phyloP scores from a whole-genome alignment of 2,797 vertebrate genomes.

The Gallinago nigripennis region DNA sequence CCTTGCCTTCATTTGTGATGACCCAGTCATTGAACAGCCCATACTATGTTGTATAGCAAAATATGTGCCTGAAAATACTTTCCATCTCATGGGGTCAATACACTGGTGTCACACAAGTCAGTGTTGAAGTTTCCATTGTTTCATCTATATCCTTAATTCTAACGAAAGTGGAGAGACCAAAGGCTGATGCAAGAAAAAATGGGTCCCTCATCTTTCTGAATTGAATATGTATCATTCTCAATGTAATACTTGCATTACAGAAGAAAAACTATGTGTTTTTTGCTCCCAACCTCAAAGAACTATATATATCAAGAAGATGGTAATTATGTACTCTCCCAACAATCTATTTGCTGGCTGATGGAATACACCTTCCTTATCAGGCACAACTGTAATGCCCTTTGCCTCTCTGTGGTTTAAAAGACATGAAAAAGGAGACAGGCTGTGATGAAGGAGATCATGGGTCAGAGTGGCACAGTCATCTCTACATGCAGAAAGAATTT shows the following conservation, averaged over 20 bases:
- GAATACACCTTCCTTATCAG: background rate
- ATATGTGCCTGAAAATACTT: background rate
- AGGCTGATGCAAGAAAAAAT: background rate
- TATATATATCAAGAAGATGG: background rate
- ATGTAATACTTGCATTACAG: background rate
- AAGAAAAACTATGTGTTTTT: background rate
- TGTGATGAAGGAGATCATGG: background rate
- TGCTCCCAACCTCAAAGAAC: background rate
- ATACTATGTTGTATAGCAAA: background rate
- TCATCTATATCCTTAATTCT: background rate
- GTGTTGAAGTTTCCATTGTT: background rate
- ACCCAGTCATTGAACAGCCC: background rate
- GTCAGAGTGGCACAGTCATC: background rate
- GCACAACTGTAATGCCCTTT: background rate
- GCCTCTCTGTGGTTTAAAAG: background rate
- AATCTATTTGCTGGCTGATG: background rate
- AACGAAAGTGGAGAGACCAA: background rate
- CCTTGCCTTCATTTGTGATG: background rate
- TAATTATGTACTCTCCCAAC: background rate
- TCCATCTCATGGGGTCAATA: background rate
- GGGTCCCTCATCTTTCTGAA: background rate
- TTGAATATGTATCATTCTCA: background rate
- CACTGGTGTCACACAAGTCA: background rate
- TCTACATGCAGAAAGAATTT: background rate
- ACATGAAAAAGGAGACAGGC: background rate